Evolutionary conservation across 2,888 invertebrate species (phyloP), one percentile per base, ranked within the genome.

Genomic region (Xestia rhomboidea): DNA sequence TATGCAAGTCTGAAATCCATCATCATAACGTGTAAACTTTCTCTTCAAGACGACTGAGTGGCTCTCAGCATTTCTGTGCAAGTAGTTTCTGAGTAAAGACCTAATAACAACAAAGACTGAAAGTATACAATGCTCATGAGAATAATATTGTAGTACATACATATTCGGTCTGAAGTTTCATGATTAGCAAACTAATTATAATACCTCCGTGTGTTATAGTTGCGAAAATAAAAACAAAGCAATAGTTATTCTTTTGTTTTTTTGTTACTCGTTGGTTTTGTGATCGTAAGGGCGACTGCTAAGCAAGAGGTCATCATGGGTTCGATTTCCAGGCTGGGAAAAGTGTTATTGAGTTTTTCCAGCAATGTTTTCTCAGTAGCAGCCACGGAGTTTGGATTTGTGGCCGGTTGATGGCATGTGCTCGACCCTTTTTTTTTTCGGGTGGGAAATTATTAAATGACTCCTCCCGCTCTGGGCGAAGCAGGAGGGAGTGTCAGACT

Each of bases 21-120:
- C 81, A 81, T 69, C 68, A 62, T 83, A 79, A 81, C 51, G 44
- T 72, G 64, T 64, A 79, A 83, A 79, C 63, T 81, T 81, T 72
- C 72, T 73, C 57, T 18, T 79, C 30, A 46, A 82, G 68, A 60
- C 68, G 68, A 60, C 68, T 62, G 67, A 79, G 68, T 68, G 49
- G 66, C 44, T 69, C 54, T 38, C 62, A 73, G 80, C 60, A 49
- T 54, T 41, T 27, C 68, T 54, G 72, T 73, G 34, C 30, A 54
- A 69, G 60, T 72, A 41, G 60, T 72, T 79, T 72, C 64, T 64
- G 21, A 46, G 66, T 79, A 41, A 72, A 68, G 15, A 78, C 44
- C 68, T 64, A 64, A 64, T 72, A 83, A 83, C 79, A 71, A 72
- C 41, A 24, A 79, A 79, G 57, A 60, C 64, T 79, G 30, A 38